Evolutionary conservation across 2,888 invertebrate species (phyloP), one percentile per base, ranked within the genome.

Genomic region (Zonitis immaculata): DNA sequence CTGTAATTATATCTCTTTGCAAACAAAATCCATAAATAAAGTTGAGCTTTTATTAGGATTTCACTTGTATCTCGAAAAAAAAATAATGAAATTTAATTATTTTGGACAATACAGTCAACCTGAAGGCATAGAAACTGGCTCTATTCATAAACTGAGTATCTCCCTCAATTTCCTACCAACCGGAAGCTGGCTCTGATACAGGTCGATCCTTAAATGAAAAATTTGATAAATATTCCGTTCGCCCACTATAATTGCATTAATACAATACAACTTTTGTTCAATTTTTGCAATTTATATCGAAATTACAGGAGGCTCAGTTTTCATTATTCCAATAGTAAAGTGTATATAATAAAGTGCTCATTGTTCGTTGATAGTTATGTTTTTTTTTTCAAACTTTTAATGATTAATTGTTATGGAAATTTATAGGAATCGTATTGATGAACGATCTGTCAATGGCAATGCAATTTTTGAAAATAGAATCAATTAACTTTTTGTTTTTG

Each of bases 331-430:
- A 3, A 18, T 45, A 8, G 27, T 12, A 27, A 28, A 45, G 16
- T 28, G 16, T 6, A 27, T 28, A 45, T 45, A 45, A 45, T 45
- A 28, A 45, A 45, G 28, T 9, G 9, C 27, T 20, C 11, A 5
- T n/a, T 45, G 45, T 28, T 45, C 45, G 45, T 28, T 45, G 45
- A 45, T 45, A 30, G 16, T n/a, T n/a, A n/a, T n/a, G n/a, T n/a
- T n/a, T n/a, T n/a, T n/a, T n/a, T n/a, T n/a, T n/a, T n/a, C n/a
- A n/a, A n/a, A n/a, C n/a, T n/a, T n/a, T 16, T 30, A 11, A 28
- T 45, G 45, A 45, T 45, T 45, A 45, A 45, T 45, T 28, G 45
- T 12, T 25, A 12, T n/a, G 18, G 11, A 9, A 45, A 18, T 45
- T 45, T 45, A 12, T 28, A 45, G 16, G 45, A 45, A 45, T n/a